phyloP scores from a whole-genome alignment of 2,797 vertebrate species.

The Pteropus rufus region DNA sequence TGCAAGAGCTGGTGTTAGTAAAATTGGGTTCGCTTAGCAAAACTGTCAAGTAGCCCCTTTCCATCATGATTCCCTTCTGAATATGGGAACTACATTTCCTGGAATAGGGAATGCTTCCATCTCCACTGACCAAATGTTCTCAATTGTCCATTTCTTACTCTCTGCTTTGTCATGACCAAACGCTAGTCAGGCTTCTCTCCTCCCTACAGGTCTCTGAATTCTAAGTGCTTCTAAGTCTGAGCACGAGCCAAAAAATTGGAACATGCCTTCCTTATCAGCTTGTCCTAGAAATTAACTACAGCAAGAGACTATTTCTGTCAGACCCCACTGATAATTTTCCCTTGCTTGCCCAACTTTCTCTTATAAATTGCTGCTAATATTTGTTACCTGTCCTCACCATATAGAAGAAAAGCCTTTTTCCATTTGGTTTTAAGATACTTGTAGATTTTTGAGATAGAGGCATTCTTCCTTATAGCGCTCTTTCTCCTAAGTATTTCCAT shows the following conservation, averaged over 20 bases:
- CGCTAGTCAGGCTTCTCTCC: neutral
- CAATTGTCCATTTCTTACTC: neutral
- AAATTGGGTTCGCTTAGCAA: neutral
- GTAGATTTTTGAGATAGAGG: neutral
- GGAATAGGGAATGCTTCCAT: neutral
- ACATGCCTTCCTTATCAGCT: fast-evolving
- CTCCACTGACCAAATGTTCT: neutral
- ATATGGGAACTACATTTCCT: neutral
- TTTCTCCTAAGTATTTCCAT: neutral
- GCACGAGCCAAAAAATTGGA: neutral
- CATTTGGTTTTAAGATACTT: neutral
- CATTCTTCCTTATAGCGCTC: neutral
- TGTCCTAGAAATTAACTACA: neutral
- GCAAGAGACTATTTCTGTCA: neutral
- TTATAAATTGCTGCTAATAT: neutral
- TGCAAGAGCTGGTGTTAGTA: neutral
- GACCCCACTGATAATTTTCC: neutral
- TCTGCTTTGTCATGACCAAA: neutral
- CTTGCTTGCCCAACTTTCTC: neutral
- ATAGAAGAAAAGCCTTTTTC: neutral
- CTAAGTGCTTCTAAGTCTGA: neutral
- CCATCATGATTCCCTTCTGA: neutral
- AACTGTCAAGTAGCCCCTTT: neutral
- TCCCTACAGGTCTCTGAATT: neutral
- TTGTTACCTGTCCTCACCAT: neutral